These are phyloP conservation scores for Propithecus coquereli DNA, from an alignment of 2,113 vertebrate genomes.

Conservation along the genomic window DNA sequence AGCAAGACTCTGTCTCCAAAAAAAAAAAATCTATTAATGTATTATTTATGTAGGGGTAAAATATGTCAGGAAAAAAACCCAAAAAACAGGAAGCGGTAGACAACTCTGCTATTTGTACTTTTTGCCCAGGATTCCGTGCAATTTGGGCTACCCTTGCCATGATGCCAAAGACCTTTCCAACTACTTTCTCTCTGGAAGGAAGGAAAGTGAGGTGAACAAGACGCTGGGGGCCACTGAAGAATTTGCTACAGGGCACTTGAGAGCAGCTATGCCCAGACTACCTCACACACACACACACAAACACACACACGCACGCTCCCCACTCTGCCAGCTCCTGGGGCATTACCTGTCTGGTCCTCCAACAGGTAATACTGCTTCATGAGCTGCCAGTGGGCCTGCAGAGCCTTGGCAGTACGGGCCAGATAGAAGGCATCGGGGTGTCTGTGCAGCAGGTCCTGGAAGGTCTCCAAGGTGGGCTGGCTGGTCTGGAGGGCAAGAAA, in stretches of 20 bases:
- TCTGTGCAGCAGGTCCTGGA: slow-evolving; percentile 94
- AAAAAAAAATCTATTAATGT: background rate
- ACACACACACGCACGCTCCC: background rate
- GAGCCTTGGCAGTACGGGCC: slow-evolving; percentile 91
- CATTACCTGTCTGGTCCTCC: slow-evolving; percentile 94
- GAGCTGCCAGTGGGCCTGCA: slow-evolving; percentile 97
- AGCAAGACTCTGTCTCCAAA: too few species aligned
- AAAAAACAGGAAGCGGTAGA: background rate
- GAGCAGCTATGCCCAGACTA: background rate
- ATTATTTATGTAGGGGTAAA: background rate
- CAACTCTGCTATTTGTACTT: background rate
- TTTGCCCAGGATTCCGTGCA: background rate
- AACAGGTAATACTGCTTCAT: slow-evolving; percentile 97
- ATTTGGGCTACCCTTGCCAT: background rate
- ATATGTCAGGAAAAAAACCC: background rate
- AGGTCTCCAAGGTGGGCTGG: slow-evolving; percentile 95
- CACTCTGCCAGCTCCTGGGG: background rate
- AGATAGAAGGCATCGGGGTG: slow-evolving; percentile 93
- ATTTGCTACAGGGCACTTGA: background rate
- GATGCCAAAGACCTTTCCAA: background rate
- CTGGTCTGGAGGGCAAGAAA: slow-evolving; percentile 82
- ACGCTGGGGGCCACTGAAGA: background rate
- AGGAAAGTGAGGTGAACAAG: background rate
- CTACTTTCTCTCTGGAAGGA: background rate
- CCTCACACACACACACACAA: too few species aligned